phyloP scores from a whole-genome alignment of 2,888 invertebrate species.

The Ormyrus nitidulus region DNA sequence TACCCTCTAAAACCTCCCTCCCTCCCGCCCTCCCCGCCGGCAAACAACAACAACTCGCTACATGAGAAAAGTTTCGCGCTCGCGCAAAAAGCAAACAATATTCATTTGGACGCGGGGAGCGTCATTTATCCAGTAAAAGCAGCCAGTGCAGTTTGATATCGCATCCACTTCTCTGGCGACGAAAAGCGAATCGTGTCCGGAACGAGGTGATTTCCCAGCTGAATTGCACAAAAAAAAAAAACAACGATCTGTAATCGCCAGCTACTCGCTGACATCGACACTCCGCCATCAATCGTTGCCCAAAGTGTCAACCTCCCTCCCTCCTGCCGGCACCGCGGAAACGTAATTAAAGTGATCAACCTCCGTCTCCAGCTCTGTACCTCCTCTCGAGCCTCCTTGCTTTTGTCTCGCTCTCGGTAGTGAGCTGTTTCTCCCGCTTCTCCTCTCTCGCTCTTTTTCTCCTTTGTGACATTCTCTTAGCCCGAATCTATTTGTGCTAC shows the following conservation, averaged over 20 bases:
- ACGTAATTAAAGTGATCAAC: constrained; percentile 46
- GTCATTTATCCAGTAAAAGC: too few relatives aligned
- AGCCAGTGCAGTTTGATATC: too few relatives aligned
- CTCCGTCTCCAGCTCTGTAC: not conserved
- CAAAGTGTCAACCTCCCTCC: constrained; percentile 13
- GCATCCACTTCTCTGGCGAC: not conserved
- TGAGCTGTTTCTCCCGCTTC: not conserved
- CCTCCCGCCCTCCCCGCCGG: not conserved
- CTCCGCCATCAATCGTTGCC: constrained; percentile 12
- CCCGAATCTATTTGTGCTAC: constrained; percentile 13
- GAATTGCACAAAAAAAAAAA: constrained; percentile 1
- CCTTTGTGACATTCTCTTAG: constrained; percentile 27
- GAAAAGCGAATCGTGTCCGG: not conserved
- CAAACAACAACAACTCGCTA: not conserved
- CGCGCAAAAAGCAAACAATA: constrained; percentile 13
- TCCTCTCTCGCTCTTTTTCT: not conserved
- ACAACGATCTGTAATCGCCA: not conserved
- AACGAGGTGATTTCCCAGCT: constrained; percentile 33
- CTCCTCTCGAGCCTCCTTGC: not conserved
- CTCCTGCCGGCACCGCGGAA: too few relatives aligned
- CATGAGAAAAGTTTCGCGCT: not conserved
- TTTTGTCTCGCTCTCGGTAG: not conserved
- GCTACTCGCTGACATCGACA: constrained; percentile 3
- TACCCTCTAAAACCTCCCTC: too few relatives aligned
- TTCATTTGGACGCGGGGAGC: not conserved